These are phyloP conservation scores for Sciaenops ocellatus DNA, from an alignment of 2,797 vertebrate genomes.

Conservation along the genomic window DNA sequence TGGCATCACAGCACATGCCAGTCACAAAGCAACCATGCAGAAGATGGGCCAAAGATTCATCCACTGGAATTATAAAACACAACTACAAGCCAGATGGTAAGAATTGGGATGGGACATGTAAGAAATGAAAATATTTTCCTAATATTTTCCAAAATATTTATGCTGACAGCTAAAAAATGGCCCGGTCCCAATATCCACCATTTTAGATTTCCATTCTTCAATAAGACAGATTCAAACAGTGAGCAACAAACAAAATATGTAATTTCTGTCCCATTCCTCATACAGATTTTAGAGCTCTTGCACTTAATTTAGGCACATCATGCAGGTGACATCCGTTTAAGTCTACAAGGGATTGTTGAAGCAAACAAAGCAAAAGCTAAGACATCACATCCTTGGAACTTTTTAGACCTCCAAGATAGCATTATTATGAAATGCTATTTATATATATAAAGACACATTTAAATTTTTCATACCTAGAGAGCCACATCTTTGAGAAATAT, in stretches of 20 bases:
- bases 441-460: too few species aligned
- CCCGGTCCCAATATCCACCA: too few species aligned
- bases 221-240: too few species aligned
- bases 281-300: too few species aligned
- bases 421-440: neutral
- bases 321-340: too few species aligned
- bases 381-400: neutral
- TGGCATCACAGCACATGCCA: slow-evolving; percentile 41
- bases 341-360: too few species aligned
- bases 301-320: too few species aligned
- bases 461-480: neutral
- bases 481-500: slow-evolving; percentile 20
- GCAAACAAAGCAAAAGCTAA: neutral
- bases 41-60: neutral
- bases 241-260: too few species aligned
- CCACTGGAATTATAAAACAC: neutral
- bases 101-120: neutral
- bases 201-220: too few species aligned
- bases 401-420: too few species aligned
- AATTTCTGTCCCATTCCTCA: too few species aligned
- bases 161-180: too few species aligned
- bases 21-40: slow-evolving; percentile 24
- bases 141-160: neutral
- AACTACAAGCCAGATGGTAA: neutral
- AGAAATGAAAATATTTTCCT: neutral